These are phyloP conservation scores for Microplitis manilae DNA, from an alignment of 2,888 invertebrate species.

Conservation along the genomic window DNA sequence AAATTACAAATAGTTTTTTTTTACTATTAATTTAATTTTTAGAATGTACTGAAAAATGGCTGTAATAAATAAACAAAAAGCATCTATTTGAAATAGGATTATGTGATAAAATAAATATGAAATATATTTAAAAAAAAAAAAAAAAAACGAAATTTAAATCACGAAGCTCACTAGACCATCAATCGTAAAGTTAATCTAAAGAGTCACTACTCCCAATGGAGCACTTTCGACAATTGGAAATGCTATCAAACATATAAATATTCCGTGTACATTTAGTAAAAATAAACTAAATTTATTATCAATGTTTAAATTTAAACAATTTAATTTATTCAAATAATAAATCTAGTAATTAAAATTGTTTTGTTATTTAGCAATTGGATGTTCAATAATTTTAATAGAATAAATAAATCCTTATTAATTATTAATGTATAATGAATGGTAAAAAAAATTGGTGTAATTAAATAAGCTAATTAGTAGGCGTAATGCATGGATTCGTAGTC, in stretches of 20 bases:
- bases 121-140: not conserved
- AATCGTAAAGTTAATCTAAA: conserved; percentile 32
- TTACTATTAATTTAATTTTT: too few relatives aligned
- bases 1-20: not conserved
- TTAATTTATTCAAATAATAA: too few relatives aligned
- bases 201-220: conserved; percentile 46
- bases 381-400: too few relatives aligned
- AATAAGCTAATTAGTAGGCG: not conserved
- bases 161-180: conserved; percentile 17
- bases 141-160: not conserved
- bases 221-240: conserved; percentile 50
- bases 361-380: too few relatives aligned
- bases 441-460: not conserved
- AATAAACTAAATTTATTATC: conserved; percentile 7
- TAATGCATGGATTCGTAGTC: not conserved
- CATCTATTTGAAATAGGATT: conserved; percentile 10
- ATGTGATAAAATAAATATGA: not conserved
- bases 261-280: conserved; percentile 34
- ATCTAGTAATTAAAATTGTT: too few relatives aligned
- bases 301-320: not conserved
- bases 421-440: not conserved
- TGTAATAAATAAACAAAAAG: not conserved
- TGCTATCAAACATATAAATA: conserved; percentile 48
- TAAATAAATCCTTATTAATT: too few relatives aligned
- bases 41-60: not conserved